A percentile compares a stretch with the other conserved stretches of the same genome.
Evolutionary conservation across 2,797 vertebrate genomes (phyloP).

Genomic region (Huso huso): DNA sequence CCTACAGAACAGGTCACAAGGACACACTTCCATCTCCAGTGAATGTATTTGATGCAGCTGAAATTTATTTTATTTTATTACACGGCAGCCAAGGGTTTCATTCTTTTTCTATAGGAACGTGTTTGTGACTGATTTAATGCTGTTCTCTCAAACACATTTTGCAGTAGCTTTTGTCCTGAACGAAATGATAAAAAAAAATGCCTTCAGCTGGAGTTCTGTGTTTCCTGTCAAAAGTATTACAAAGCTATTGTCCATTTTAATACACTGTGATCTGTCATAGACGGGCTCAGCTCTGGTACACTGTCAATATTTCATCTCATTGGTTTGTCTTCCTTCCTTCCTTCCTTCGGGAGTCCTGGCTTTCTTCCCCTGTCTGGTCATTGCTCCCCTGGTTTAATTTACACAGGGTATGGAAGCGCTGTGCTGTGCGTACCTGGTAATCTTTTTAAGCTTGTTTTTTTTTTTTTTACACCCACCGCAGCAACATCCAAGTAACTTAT

Average conservation of each 20-base stretch:
- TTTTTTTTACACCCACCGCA: background rate
- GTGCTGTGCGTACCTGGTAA: too few relatives aligned
- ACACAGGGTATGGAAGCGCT: background rate
- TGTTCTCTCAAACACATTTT: background rate
- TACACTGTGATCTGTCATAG: constrained; percentile 18
- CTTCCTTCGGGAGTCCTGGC: constrained; percentile 7
- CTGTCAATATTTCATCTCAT: constrained; percentile 23
- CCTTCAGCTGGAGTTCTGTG: too few relatives aligned
- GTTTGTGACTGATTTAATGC: background rate
- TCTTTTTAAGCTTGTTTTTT: too few relatives aligned
- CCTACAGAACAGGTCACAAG: too few relatives aligned
- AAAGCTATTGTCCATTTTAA: constrained; percentile 28
- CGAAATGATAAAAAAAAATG: too few relatives aligned
- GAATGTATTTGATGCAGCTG: too few relatives aligned
- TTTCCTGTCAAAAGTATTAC: constrained; percentile 4
- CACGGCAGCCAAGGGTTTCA: too few relatives aligned
- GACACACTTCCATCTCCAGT: too few relatives aligned
- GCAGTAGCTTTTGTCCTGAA: too few relatives aligned
- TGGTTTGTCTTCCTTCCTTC: constrained; percentile 21
- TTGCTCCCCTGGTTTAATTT: constrained; percentile 25
- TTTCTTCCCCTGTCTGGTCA: background rate
- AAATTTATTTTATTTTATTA: too few relatives aligned
- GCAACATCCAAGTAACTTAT: background rate
- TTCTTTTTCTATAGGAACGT: background rate
- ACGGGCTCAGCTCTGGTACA: constrained; percentile 8